Evolutionary conservation across 2,888 invertebrate species (phyloP).

Genomic region (Pyrrhosoma nymphula): DNA sequence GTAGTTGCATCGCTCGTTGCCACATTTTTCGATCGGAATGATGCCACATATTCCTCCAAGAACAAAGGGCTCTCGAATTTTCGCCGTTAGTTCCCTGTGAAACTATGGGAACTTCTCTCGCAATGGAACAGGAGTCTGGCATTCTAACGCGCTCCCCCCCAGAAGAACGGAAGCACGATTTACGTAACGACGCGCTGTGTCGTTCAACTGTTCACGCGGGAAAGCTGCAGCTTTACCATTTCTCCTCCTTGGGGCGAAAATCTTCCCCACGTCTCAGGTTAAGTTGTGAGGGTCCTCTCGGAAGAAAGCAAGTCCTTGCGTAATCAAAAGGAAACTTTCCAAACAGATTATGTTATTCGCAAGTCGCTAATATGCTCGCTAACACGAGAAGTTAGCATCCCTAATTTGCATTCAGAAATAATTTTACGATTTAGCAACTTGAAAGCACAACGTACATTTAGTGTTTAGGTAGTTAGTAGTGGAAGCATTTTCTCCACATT

Average conservation of each 20-base stretch:
- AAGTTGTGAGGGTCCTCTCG: background rate
- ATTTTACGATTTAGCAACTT: background rate
- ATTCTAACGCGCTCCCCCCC: slow-evolving; percentile 23
- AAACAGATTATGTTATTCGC: background rate
- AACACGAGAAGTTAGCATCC: background rate
- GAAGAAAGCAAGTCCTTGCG: background rate
- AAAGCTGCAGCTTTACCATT: slow-evolving; percentile 15
- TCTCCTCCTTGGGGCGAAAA: slow-evolving; percentile 10
- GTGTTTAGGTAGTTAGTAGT: too few species aligned
- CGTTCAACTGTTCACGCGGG: slow-evolving; percentile 41
- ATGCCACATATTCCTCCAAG: slow-evolving; percentile 44
- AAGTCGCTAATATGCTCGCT: background rate
- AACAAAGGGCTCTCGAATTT: slow-evolving; percentile 43
- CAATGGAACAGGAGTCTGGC: slow-evolving; percentile 37
- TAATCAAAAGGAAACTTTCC: background rate
- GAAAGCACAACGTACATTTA: too few species aligned
- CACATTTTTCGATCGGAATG: slow-evolving; percentile 50
- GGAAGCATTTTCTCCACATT: too few species aligned
- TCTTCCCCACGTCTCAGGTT: background rate
- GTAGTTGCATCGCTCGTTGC: slow-evolving; percentile 31
- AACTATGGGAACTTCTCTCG: slow-evolving; percentile 50
- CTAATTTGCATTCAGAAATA: background rate
- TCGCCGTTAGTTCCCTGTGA: slow-evolving; percentile 44
- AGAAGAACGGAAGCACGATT: slow-evolving; percentile 42
- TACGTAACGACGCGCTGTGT: slow-evolving; percentile 39